Base-by-base conservation (phyloP, 2,113 vertebrate genomes). In the Podarcis muralis region DNA sequence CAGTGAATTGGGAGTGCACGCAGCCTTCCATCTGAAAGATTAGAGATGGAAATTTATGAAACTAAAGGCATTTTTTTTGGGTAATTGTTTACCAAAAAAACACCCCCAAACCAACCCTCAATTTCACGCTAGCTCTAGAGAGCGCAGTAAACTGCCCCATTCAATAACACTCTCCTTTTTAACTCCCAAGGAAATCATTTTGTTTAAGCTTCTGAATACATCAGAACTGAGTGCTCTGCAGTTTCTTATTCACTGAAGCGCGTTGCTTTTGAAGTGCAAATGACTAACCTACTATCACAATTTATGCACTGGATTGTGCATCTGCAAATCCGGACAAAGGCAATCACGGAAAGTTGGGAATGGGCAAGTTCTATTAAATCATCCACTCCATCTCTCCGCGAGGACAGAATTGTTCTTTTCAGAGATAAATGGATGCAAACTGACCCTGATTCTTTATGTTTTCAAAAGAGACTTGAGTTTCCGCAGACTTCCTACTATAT, bases 341-440 rank as follows among this genome's bases (percentile, higher is more conserved):
- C 23, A 88, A 86, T 13, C 65, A 43, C 79, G n/a, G 35, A 94
- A 53, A 92, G 89, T 81, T 89, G 83, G 89, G 87, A n/a, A 76
- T 0, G 0, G 86, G 93, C 82, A 32, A 87, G 69, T 75, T 2
- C 71, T 81, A 89, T 35, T 65, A 89, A 76, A 81, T 77, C 43
- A 88, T 78, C 48, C 86, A 75, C 35, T 68, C 25, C 27, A 20
- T 6, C 20, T 62, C n/a, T 16, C 37, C 87, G 30, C 72, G 72
- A 87, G 80, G 48, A 82, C 30, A 79, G 32, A 83, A 85, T 20
- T 71, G 23, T 71, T 92, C 37, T 69, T 92, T 94, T 90, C 89
- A 90, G 57, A 85, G 59, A 84, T 86, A 93, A 79, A 81, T 16
- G 72, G 84, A 65, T n/a, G 48, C 30, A 48, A 91, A 35, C 80